Base-by-base conservation (phyloP, 2,113 vertebrate species). In the Saguinus imperator region DNA sequence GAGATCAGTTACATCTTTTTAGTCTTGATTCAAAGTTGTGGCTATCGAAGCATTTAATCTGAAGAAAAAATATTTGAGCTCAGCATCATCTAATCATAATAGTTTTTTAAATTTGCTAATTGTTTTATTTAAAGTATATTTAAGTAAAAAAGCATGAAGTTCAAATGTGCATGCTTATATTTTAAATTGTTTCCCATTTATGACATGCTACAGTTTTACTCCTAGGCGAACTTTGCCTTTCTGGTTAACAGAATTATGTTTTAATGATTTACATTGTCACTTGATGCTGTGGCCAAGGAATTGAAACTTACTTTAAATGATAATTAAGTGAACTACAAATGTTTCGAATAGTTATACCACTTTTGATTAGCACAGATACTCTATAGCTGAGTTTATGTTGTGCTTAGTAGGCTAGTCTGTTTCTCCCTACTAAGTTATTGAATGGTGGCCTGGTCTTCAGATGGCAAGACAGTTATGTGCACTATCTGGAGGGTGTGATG, bases 91-190 rank as follows among this genome's bases (percentile, higher is more conserved):
- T 83, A 89, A 57, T 45, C 20, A 88, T 45, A 91, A 76, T 72
- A 89, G 77, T 92, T 84, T 88, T 17, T 37, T 97, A 87, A 86
- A 95, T 37, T 87, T 91, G 61, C 25, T 85, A 76, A 13, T 91
- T 82, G 23, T 83, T 90, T 94, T 89, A 57, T 75, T 80, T 48
- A 96, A 92, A 89, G 37, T 3, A 35, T 84, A 52, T 55, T 94
- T 93, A 81, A 76, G 25, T 79, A 45, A 85, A 58, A 95, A 77
- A 77, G 10, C 4, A 58, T 57, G 37, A 45, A 77, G 29, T 72
- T 58, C 21, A 64, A n/a, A 91, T 27, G 35, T 94, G 11, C 16
- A 64, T 61, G 87, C 61, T 80, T 93, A 43, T 73, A 70, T 70
- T 70, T 85, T 80, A 52, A 89, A 16, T 88, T 95, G 50, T 83